Evolutionary conservation across 2,113 vertebrate genomes (phyloP).

Genomic region (Microtus montanus): DNA sequence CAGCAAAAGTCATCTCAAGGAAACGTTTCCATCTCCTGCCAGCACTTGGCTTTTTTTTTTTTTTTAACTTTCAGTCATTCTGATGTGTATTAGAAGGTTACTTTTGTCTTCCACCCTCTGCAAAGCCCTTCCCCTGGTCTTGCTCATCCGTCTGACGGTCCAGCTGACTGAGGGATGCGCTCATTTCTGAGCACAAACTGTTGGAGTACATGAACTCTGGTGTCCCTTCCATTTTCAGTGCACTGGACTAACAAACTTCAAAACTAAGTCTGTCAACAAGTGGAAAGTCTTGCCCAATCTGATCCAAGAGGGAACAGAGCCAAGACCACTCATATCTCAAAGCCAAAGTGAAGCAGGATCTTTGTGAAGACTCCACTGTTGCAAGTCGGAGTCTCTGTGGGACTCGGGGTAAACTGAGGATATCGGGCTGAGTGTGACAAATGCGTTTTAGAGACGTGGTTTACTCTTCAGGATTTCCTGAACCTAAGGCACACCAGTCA

Average conservation of each 20-base stretch:
- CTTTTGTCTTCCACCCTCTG: not conserved
- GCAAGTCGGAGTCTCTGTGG: not conserved
- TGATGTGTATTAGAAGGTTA: not conserved
- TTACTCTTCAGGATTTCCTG: not conserved
- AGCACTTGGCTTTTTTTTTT: not conserved
- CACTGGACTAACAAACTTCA: not conserved
- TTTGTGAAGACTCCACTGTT: not conserved
- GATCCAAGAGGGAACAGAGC: conserved; percentile 9
- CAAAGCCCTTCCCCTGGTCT: not conserved
- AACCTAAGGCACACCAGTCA: not conserved
- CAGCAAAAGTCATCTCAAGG: not conserved
- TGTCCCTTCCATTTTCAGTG: conserved; percentile 10
- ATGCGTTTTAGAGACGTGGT: not conserved
- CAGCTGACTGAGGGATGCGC: not conserved
- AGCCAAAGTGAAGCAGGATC: not conserved
- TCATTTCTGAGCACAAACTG: not conserved
- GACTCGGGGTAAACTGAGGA: not conserved
- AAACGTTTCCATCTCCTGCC: not conserved
- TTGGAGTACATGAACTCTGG: not conserved
- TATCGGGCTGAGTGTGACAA: not conserved
- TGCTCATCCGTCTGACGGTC: not conserved
- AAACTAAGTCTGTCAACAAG: not conserved
- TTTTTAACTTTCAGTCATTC: not conserved
- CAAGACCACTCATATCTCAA: not conserved
- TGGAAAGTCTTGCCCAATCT: not conserved